Evolutionary conservation across 2,888 invertebrate genomes (phyloP).

Genomic region (Netelia virgata): DNA sequence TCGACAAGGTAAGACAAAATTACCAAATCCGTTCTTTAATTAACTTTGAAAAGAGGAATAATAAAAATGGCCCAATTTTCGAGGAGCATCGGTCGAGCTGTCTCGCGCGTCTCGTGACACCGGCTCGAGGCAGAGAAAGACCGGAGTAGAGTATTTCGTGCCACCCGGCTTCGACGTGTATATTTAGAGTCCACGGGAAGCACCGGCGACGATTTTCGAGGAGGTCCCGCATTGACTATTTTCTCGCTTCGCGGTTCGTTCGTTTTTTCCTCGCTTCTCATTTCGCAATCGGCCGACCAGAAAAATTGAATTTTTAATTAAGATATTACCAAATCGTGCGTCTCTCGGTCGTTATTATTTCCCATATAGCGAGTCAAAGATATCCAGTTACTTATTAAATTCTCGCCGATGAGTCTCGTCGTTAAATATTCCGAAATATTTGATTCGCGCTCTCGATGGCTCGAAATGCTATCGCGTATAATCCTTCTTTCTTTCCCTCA

Average conservation of each 20-base stretch:
- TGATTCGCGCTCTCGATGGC: neutral
- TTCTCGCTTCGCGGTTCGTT: slow-evolving; percentile 69
- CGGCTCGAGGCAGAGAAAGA: slow-evolving; percentile 43
- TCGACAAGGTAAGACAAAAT: slow-evolving; percentile 73
- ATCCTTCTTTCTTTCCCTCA: neutral
- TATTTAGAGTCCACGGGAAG: slow-evolving; percentile 80
- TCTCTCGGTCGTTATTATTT: slow-evolving; percentile 29
- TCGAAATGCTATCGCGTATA: neutral
- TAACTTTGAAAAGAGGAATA: neutral
- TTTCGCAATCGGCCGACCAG: slow-evolving; percentile 1
- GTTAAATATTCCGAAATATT: slow-evolving; percentile 31
- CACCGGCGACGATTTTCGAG: slow-evolving; percentile 63
- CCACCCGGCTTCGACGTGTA: slow-evolving; percentile 79
- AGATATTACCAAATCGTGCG: slow-evolving; percentile 22
- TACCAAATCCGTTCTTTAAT: neutral
- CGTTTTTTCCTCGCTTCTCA: slow-evolving; percentile 18
- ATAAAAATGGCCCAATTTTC: neutral
- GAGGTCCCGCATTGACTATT: slow-evolving; percentile 61
- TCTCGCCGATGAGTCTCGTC: neutral
- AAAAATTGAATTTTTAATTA: slow-evolving; percentile 48
- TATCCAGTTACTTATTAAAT: slow-evolving; percentile 6
- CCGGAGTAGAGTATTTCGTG: slow-evolving; percentile 72
- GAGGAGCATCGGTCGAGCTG: slow-evolving; percentile 20
- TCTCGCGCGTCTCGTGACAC: slow-evolving; percentile 53
- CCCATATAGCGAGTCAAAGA: neutral